A percentile compares a stretch with the other conserved stretches of the same genome.
phyloP scores from a whole-genome alignment of 2,888 invertebrate species.

The Drosophila vallismaia region DNA sequence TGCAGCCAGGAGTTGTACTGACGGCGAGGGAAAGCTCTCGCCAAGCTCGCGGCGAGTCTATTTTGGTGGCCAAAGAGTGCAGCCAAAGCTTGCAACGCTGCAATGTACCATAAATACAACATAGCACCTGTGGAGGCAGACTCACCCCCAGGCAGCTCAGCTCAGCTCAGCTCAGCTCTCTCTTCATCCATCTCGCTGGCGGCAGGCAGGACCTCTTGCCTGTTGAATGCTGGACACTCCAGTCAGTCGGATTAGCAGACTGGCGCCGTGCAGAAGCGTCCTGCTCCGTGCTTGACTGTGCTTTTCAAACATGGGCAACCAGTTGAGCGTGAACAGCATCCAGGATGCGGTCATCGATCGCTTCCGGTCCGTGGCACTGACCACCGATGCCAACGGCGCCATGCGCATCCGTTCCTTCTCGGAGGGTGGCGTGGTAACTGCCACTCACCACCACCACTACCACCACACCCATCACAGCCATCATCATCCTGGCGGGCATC shows the following conservation, averaged over 20 bases:
- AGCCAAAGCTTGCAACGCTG: conserved; percentile 35
- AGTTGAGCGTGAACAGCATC: conserved; percentile 75
- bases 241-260: conserved; percentile 75
- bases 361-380: conserved; percentile 78
- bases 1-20: not conserved
- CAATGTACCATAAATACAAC: conserved; percentile 34
- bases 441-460: conserved; percentile 43
- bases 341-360: conserved; percentile 81
- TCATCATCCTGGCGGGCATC: conserved; percentile 16
- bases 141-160: not conserved
- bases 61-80: conserved; percentile 5
- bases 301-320: conserved; percentile 72
- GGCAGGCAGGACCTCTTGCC: conserved; percentile 51
- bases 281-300: conserved; percentile 1
- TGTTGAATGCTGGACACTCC: conserved; percentile 65
- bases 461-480: too few species aligned
- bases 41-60: conserved; percentile 6
- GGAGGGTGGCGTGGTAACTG: conserved; percentile 68
- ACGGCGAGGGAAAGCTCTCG: conserved; percentile 10
- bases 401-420: conserved; percentile 81
- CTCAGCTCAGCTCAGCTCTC: not conserved
- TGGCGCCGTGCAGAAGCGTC: conserved; percentile 69
- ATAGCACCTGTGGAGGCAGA: conserved; percentile 43
- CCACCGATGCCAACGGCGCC: conserved; percentile 76
- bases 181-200: not conserved